Base-by-base conservation (phyloP, 1,140 invertebrate species). In the Geopemphigus sp. region DNA sequence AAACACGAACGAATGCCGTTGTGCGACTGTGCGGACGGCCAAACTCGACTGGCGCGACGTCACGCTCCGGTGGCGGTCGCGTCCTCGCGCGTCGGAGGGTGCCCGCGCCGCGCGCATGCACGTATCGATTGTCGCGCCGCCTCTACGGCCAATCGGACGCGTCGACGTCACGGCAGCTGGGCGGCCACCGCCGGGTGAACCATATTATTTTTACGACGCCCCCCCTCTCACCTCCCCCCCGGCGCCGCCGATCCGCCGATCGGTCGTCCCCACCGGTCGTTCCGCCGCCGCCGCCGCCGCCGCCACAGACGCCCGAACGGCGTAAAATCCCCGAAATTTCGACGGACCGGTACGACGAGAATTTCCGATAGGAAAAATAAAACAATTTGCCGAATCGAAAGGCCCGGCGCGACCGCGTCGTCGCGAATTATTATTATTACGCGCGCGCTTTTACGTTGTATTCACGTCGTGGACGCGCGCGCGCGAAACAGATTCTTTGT, bases 41-140 rank as follows among this genome's bases (percentile, higher is more conserved):
- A 22, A 26, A 47, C 64, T 19, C 5, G 15, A 74, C 54, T 47
- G 26, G 73, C 4, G 32, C 73, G 73, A 22, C 1, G 50, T 26
- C n/a, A n/a, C n/a, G 29, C 53, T 72, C n/a, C 72, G 19, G 0
- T 14, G 72, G 54, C 56, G 32, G 1, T 1, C 15, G 56, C 39
- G 39, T 29, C 14, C 56, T 29, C 32, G n/a, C 73, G 54, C n/a
- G 12, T 10, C 12, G 26, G 73, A 12, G 26, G 39, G 22, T n/a
- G 17, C 39, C 73, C 29, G 1, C 32, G 66, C 24, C 22, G 24
- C 66, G 66, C 73, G 39, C 56, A 61, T 39, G 56, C 50, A 61
- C 12, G n/a, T 61, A 76, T 76, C 73, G 73, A 76, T 76, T 61
- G 54, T 24, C 73, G 54, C 12, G n/a, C 73, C 73, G 73, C 73